phyloP scores from a whole-genome alignment of 2,797 vertebrate species.

The Leucoraja ocellata region DNA sequence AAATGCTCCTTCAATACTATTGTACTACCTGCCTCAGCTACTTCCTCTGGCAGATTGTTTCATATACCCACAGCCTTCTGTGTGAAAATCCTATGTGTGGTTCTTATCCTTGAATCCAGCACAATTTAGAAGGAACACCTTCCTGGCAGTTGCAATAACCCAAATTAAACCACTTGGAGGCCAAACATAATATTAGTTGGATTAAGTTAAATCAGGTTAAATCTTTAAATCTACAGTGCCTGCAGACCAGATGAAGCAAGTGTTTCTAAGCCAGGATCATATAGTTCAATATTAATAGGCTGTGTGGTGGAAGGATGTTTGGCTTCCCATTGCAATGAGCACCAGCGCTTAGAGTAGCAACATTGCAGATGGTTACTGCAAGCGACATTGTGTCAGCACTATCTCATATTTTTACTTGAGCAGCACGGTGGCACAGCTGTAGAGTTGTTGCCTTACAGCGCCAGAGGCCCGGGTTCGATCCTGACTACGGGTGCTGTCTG shows the following conservation, averaged over 20 bases:
- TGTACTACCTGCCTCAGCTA: too few species aligned
- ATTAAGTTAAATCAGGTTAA: background rate
- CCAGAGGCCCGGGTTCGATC: too few species aligned
- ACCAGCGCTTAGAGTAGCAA: background rate
- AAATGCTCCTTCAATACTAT: too few species aligned
- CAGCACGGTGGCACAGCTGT: too few species aligned
- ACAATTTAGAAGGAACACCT: background rate
- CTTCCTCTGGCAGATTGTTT: too few species aligned
- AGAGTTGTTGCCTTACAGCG: too few species aligned
- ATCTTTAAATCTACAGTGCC: background rate
- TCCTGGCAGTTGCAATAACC: background rate
- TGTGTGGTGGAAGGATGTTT: too few species aligned
- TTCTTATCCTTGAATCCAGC: background rate
- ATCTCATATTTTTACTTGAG: background rate
- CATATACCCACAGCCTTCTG: too few species aligned
- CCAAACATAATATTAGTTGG: background rate
- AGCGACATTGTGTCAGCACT: background rate
- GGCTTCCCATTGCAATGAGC: background rate
- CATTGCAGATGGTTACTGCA: background rate
- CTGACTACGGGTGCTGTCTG: too few species aligned
- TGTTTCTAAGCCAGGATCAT: background rate
- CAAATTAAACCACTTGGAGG: background rate
- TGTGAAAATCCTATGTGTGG: background rate
- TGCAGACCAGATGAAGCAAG: background rate
- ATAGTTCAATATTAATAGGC: background rate